Percentiles rank a stretch among this genome's conserved stretches.
These are phyloP conservation scores for Drosophila grimshawi DNA, from an alignment of 1,140 invertebrate genomes.

Conservation along the genomic window DNA sequence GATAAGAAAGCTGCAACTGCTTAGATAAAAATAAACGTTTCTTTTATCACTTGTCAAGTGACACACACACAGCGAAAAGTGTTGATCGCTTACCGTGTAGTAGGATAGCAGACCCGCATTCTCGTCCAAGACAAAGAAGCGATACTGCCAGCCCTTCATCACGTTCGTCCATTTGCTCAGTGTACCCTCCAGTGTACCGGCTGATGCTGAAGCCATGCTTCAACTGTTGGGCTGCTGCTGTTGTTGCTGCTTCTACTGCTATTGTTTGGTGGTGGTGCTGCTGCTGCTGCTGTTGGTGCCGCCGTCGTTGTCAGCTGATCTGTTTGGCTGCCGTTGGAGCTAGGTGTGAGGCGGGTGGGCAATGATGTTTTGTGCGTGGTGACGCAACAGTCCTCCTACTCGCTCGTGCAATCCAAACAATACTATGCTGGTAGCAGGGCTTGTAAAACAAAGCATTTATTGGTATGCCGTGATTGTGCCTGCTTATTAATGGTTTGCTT, in stretches of 20 bases:
- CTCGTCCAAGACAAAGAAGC: constrained; percentile 99
- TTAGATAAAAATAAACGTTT: constrained; percentile 38
- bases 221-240: constrained; percentile 14
- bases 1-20: constrained; percentile 32
- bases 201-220: constrained; percentile 39
- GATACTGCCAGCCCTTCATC: constrained; percentile 99
- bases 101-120: constrained; percentile 97
- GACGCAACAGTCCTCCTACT: constrained; percentile 36
- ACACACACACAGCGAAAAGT: constrained; percentile 1
- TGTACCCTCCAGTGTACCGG: constrained; percentile 95
- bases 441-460: constrained; percentile 53
- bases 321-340: constrained; percentile 7
- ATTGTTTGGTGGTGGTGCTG: background rate
- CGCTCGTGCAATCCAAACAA: constrained; percentile 39
- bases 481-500: constrained; percentile 50
- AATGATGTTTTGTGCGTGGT: constrained; percentile 15
- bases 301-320: constrained; percentile 46
- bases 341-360: constrained; percentile 9
- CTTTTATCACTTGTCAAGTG: constrained; percentile 7
- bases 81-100: constrained; percentile 93
- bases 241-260: constrained; percentile 7
- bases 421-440: constrained; percentile 39
- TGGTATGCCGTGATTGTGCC: constrained; percentile 49
- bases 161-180: constrained; percentile 99
- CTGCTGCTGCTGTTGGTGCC: background rate